Percentiles rank a stretch among this genome's conserved stretches.
phyloP scores from a whole-genome alignment of 2,888 invertebrate species.

The Drosophila suboccidentalis region DNA sequence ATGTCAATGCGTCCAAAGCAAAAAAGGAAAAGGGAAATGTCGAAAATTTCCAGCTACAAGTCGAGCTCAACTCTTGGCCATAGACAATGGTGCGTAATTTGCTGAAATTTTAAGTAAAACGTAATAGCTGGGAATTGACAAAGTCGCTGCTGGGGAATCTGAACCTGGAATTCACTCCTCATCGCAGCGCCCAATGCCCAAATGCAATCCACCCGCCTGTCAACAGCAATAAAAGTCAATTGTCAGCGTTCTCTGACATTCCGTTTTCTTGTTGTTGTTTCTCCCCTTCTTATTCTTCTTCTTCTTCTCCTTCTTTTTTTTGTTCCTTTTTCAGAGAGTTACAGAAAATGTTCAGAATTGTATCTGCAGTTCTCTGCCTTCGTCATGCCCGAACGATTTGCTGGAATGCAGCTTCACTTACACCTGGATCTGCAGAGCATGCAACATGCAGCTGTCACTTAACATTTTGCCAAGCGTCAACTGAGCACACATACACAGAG shows the following conservation, averaged over 20 bases:
- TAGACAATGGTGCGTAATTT: constrained; percentile 74
- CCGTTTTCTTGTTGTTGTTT: constrained; percentile 32
- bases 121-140: constrained; percentile 77
- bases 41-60: constrained; percentile 36
- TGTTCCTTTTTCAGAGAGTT: constrained; percentile 4
- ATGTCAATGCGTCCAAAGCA: constrained; percentile 27
- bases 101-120: constrained; percentile 71
- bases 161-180: constrained; percentile 10
- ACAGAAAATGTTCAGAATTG: constrained; percentile 43
- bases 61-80: constrained; percentile 26
- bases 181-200: constrained; percentile 5
- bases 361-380: constrained; percentile 25
- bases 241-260: constrained; percentile 68
- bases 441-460: constrained; percentile 69
- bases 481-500: constrained; percentile 22
- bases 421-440: constrained; percentile 20
- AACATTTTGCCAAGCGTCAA: constrained; percentile 66
- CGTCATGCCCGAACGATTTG: constrained; percentile 46
- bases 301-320: constrained; percentile 3
- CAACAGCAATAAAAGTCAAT: constrained; percentile 79
- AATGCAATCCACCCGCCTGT: constrained; percentile 44
- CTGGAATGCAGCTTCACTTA: constrained; percentile 50
- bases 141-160: constrained; percentile 50
- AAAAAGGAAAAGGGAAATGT: constrained; percentile 37
- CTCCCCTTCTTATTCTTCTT: constrained; percentile 8